Base-by-base conservation (phyloP, 2,113 vertebrate genomes). In the Callithrix jacchus region DNA sequence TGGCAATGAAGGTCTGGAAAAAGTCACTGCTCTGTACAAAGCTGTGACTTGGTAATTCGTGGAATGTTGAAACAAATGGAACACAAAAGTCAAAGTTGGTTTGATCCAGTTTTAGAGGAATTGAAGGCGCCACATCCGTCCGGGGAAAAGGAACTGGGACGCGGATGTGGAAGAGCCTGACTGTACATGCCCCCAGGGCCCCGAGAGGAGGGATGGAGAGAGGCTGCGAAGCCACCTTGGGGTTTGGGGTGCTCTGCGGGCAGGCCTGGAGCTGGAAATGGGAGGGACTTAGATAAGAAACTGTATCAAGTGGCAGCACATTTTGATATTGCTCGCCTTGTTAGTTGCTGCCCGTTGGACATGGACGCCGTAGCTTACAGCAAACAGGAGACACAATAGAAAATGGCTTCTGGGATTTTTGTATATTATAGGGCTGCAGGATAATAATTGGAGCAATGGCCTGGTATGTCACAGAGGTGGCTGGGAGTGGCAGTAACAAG, bases 321-420 rank as follows among this genome's bases (percentile, higher is more conserved):
- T 2, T 61, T 18, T n/a, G 35, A 0, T 12, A 30, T 30, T 3
- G 3, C 3, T 14, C 14, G 5, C 16, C 23, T 45, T 32, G 17
- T 49, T 30, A 5, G 58, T 5, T 66, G 42, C 47, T 1, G 3
- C 2, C 18, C 20, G 25, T 58, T 14, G 5, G 12, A 32, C 20
- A 9, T n/a, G 3, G 45, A 68, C 11, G 3, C 47, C 20, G 9
- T 13, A 30, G 73, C 27, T 47, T 35, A 54, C 42, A 17, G 49
- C 8, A 87, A 11, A 52, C 0, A 66, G 45, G 27, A 42, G 56
- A 37, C 3, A 61, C 35, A 12, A 45, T 9, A 23, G 66, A 35
- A 56, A 27, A 4, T 37, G 40, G 8, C 11, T 16, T n/a, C 21
- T 23, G 30, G 49, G 17, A 21, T 49, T 64, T 61, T 12, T 6